Base-by-base conservation (phyloP, 1,140 invertebrate species). In the Cotesia glomerata region DNA sequence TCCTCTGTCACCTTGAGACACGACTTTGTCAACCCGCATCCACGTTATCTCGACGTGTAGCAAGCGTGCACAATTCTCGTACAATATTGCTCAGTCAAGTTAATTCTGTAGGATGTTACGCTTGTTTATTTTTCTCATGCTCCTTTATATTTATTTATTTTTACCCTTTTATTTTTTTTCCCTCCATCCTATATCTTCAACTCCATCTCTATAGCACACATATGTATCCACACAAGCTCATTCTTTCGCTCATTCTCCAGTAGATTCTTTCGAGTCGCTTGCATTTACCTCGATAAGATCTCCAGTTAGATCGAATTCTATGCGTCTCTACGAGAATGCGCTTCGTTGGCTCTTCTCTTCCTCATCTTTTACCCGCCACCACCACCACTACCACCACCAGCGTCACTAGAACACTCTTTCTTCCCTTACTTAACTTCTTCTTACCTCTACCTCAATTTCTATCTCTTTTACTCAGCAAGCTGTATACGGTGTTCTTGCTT, bases 221-320 rank as follows among this genome's bases (percentile, higher is more conserved):
- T 45, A 45, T 45, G 3, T 7, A 45, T 45, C 7, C 11, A 45
- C 39, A 45, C 39, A 45, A 45, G 39, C 39, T 45, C 11, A 45
- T 45, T 45, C 39, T 45, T 45, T 45, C 39, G 39, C 13, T 61
- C 35, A 69, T 39, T 61, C 68, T 16, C n/a, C 45, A 16, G 49
- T 54, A 63, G 62, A 64, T 71, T 71, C 69, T 71, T 71, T 52
- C 69, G 62, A 65, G 69, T 54, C 69, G 62, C 58, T 70, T 62
- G 59, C 69, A 71, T 71, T 70, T 71, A 64, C 69, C 45, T 64
- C 69, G 69, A 71, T 71, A 71, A 71, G 69, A 64, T 71, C 69
- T 71, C 61, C 34, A 71, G 45, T 71, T 71, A 71, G 69, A 71
- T 71, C 69, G 69, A 71, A 61, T 71, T 71, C 69, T 71, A 71